Evolutionary conservation across 2,113 vertebrate genomes (phyloP).

Genomic region (Agelaius phoeniceus): DNA sequence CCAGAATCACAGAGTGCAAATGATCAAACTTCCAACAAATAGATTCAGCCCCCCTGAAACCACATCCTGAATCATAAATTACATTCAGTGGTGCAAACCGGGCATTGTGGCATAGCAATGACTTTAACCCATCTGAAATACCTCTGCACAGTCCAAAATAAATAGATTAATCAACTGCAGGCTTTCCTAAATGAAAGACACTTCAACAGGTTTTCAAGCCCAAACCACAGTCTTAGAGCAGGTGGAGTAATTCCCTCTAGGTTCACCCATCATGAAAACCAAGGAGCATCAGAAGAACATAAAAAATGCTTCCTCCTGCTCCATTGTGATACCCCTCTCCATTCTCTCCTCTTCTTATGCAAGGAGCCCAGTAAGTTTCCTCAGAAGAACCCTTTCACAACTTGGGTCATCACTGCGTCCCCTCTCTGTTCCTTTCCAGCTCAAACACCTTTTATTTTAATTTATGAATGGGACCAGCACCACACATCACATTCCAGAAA

Average conservation of each 20-base stretch:
- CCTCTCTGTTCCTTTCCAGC: not conserved
- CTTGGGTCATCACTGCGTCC: not conserved
- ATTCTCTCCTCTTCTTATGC: not conserved
- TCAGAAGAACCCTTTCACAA: not conserved
- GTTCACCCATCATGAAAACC: not conserved
- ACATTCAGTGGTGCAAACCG: not conserved
- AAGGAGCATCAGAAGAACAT: not conserved
- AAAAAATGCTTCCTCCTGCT: not conserved
- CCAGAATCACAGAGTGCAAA: not conserved
- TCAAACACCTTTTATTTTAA: not conserved
- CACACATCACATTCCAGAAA: not conserved
- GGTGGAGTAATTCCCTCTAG: not conserved
- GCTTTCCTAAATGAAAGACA: not conserved
- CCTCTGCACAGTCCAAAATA: not conserved
- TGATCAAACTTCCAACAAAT: not conserved
- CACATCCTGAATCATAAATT: not conserved
- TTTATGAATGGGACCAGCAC: not conserved
- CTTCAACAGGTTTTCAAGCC: not conserved
- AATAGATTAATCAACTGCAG: not conserved
- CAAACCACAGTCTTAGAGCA: not conserved
- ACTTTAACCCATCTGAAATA: not conserved
- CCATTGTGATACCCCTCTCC: not conserved
- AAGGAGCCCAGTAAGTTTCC: not conserved
- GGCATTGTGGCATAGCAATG: accelerated
- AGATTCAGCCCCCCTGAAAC: not conserved